Base-by-base conservation (phyloP, 2,113 vertebrate genomes). In the Coryphaenoides rupestris region DNA sequence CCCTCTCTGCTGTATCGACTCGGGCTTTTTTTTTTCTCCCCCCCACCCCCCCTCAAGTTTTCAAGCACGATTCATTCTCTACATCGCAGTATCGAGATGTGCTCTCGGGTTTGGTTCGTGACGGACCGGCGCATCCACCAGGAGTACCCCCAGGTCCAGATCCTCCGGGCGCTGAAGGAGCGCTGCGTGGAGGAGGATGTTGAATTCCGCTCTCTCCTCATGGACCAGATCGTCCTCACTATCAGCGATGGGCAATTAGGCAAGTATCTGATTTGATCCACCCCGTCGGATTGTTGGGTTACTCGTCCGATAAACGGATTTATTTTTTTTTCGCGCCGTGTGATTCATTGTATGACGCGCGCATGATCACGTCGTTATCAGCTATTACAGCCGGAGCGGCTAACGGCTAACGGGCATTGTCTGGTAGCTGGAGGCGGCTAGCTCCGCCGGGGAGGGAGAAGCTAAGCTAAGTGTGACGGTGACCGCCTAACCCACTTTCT, bases 81-180 rank as follows among this genome's bases (percentile, higher is more conserved):
- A 40, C 33, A 40, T 40, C 33, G 13, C 33, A n/a, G n/a, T n/a
- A 40, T 40, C 67, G 73, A 68, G 68, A 95, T 95, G 93, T 94
- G 92, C 66, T 92, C 93, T 70, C 90, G 93, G 70, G 82, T 95
- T 82, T 95, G 93, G 93, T 93, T 94, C 76, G 87, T 95, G 78
- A 95, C 92, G 12, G 93, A 95, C 86, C 90, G 93, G 76, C 91
- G 93, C 61, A 94, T 95, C 86, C 86, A 87, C 79, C 92, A 94
- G 84, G 93, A 95, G 79, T 95, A 95, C 45, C 93, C 93, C 17
- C 93, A 95, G 75, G 88, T 94, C 63, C 92, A 94, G 89, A 94
- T 95, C 86, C 90, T 93, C 60, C 90, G 93, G 77, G 93, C 93
- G 3, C 88, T 95, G 76, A 92, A 90, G 79, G 92, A 94, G 87